These are phyloP conservation scores for Abscondita cerata DNA, from an alignment of 2,888 invertebrate species.

Conservation along the genomic window DNA sequence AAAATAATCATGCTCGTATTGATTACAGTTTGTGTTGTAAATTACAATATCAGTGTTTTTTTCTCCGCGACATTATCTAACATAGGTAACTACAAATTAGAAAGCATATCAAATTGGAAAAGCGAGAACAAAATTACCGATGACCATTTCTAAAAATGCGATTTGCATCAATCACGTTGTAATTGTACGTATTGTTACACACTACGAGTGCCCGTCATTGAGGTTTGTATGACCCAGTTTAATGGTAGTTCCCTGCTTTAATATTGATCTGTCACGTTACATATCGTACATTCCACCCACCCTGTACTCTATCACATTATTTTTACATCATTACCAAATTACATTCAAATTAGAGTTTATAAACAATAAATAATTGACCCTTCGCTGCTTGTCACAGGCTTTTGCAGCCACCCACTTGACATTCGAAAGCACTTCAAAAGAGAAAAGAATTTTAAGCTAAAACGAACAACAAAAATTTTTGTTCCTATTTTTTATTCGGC, in stretches of 20 bases:
- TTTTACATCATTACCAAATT: conserved; percentile 5
- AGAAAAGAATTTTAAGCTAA: background rate
- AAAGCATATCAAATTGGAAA: no score
- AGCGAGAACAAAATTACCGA: background rate
- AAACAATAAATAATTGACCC: background rate
- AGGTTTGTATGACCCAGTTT: conserved; percentile 21
- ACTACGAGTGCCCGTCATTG: conserved; percentile 13
- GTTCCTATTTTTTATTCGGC: background rate
- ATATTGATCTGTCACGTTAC: conserved; percentile 22
- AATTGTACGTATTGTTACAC: conserved; percentile 3
- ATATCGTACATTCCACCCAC: conserved; percentile 11
- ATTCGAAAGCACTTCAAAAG: background rate
- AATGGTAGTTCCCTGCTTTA: conserved; percentile 12
- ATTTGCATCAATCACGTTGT: conserved; percentile 2
- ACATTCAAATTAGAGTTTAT: background rate
- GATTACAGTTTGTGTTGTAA: no score
- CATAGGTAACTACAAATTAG: no score
- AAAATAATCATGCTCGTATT: no score
- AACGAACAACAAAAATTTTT: background rate
- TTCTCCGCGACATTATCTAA: no score
- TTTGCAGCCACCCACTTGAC: no score
- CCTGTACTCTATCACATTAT: conserved; percentile 6
- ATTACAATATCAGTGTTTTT: no score
- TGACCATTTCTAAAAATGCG: conserved; percentile 1
- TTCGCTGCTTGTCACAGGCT: no score